Evolutionary conservation across 2,888 invertebrate genomes (phyloP).

Genomic region (Nomada fabriciana): DNA sequence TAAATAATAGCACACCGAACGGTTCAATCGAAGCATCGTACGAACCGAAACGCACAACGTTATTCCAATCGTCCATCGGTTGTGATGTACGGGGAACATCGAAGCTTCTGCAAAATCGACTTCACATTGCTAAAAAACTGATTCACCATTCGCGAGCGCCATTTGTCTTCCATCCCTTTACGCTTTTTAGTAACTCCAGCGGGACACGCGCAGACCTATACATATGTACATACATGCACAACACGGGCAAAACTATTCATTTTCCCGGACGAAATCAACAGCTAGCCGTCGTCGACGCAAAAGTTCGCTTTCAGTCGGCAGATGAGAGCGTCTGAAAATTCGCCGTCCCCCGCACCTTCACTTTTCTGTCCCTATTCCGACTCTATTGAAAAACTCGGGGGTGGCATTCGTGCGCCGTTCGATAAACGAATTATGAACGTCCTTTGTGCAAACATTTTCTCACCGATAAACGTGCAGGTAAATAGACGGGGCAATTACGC

Average conservation of each 20-base stretch:
- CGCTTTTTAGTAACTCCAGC: neutral
- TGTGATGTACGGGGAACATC: neutral
- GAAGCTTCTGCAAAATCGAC: neutral
- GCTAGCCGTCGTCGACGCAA: neutral
- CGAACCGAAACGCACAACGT: neutral
- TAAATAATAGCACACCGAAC: too few species aligned
- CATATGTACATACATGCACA: neutral
- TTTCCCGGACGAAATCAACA: neutral
- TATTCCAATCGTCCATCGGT: neutral
- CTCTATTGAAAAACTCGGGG: neutral
- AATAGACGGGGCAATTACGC: slow-evolving; percentile 64
- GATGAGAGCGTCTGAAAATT: slow-evolving; percentile 11
- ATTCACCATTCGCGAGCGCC: neutral
- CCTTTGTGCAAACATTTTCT: slow-evolving; percentile 59
- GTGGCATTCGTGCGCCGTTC: slow-evolving; percentile 4
- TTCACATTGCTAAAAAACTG: neutral
- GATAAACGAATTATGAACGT: slow-evolving; percentile 55
- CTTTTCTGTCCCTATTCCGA: neutral
- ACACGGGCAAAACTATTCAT: neutral
- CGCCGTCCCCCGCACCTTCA: neutral
- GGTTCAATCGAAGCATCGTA: neutral
- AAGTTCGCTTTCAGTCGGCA: slow-evolving; percentile 12
- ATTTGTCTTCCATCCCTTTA: slow-evolving; percentile 10
- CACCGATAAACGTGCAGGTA: slow-evolving; percentile 54
- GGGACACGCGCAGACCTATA: neutral